Conservation (phyloP, 2,113 vertebrate genomes). For the Trochalopteron elliotii region DNA sequence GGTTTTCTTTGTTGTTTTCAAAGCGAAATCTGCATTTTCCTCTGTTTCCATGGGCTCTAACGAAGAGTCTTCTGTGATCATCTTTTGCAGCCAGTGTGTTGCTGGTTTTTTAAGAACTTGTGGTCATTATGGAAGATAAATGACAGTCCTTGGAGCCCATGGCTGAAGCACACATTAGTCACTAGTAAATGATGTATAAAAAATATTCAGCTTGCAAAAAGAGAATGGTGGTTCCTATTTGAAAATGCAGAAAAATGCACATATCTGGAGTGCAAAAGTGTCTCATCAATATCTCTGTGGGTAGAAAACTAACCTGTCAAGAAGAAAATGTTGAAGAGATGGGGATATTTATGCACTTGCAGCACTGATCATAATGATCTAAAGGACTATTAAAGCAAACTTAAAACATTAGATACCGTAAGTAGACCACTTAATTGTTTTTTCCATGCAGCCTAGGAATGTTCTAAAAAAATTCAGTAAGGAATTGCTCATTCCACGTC, state of each 20-base stretch:
- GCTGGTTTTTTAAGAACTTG: slow-evolving; percentile 41
- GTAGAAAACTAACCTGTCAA: slow-evolving; percentile 64
- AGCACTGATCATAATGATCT: slow-evolving; percentile 35
- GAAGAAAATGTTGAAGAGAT: slow-evolving; percentile 41
- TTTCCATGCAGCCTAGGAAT: neutral
- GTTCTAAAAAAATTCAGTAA: neutral
- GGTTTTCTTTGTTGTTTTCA: neutral
- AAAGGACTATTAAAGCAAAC: slow-evolving; percentile 54
- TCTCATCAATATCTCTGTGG: slow-evolving; percentile 69
- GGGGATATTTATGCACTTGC: slow-evolving; percentile 52
- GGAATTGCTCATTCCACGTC: neutral
- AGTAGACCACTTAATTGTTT: slow-evolving; percentile 15
- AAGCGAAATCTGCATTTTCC: neutral
- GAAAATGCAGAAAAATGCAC: slow-evolving; percentile 73
- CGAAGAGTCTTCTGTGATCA: slow-evolving; percentile 3
- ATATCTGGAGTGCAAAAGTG: slow-evolving; percentile 40
- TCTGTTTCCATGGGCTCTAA: neutral
- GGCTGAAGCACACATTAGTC: slow-evolving; percentile 63
- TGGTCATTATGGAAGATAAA: slow-evolving; percentile 67
- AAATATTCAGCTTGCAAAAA: slow-evolving; percentile 67
- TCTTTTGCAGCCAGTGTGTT: slow-evolving; percentile 1
- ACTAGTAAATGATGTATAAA: slow-evolving; percentile 68
- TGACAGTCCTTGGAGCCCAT: slow-evolving; percentile 42
- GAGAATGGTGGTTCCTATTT: slow-evolving; percentile 63
- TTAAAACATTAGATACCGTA: slow-evolving; percentile 23